Evolutionary conservation across 2,113 vertebrate species (phyloP), one percentile per base, ranked within the genome.

Genomic region (Uropsilus gracilis): DNA sequence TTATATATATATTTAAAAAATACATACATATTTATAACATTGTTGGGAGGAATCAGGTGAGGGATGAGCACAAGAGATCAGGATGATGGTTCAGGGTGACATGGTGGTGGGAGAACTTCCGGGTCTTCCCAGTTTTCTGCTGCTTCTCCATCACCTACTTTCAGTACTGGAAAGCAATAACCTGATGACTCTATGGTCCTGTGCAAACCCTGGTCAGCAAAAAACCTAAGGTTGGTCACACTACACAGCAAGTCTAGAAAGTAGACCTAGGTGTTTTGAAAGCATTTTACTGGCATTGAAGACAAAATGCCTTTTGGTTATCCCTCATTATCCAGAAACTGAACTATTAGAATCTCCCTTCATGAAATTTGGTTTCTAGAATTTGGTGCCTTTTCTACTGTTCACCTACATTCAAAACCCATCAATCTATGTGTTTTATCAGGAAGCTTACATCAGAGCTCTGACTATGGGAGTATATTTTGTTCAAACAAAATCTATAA

Each of bases 401-500:
- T 59, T 34, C 28, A 76, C 73, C 5, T 44, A 83, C 17, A 73
- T 69, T 83, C 53, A 82, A 94, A 95, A 50, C 86, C 34, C 39
- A 55, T 71, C 0, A 0, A 59, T 57, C 20, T 90, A 8, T 77
- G 50, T 88, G 72, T 75, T 94, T 55, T 93, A 89, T 46, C 63
- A 64, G 64, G 44, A 88, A 86, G 57, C 46, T 78, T 39, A 75
- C 81, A 86, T 17, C 50, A 93, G 66, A 55, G 9, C 7, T 80
- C 44, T 94, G n/a, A 71, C 34, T 92, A 55, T 72, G 37, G 84
- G 22, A 93, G 39, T 37, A 61, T 94, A n/a, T 39, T 86, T 92
- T 82, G 0, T 34, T 93, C 63, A 39, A 92, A 89, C 16, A 48
- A 86, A 92, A 78, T 94, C 86, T 76, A 72, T 78, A 90, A 71